Evolutionary conservation across 2,888 invertebrate genomes (phyloP), one percentile per base, ranked within the genome.

Genomic region (Pristionchus fissidentatus): DNA sequence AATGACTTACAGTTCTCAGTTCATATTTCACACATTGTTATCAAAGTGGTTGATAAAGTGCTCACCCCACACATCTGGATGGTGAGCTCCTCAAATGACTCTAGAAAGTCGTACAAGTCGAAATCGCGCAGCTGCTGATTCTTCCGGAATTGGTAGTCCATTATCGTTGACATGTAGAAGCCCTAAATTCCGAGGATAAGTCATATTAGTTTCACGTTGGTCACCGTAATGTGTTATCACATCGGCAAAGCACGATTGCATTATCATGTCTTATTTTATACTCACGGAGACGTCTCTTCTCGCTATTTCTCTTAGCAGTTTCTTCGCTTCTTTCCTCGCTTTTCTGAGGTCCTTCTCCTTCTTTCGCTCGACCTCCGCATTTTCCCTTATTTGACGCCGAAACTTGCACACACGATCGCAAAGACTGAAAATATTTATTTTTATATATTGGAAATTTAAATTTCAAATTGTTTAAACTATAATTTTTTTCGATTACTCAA

Each of bases 241-340:
- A 26, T n/a, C 52, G 5, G 13, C 22, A 13, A 73, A 73, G 22
- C 7, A 41, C n/a, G 19, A 73, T 55, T 5, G 19, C 29, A 29
- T 62, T 26, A 62, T 13, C 55, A 4, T 32, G 29, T 29, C 8
- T n/a, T n/a, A n/a, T n/a, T n/a, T n/a, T n/a, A n/a, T 10, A 77
- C 75, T 43, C 8, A 81, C 80, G 2, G 60, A 46, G 7, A 46
- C 19, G 19, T 81, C 80, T 46, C 80, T 81, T 46, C 80, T 81
- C 13, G 10, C 8, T 10, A 81, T 81, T 46, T 62, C 80, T 19
- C 80, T 35, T 13, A 81, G n/a, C 15, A 35, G 19, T 19, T 26
- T 43, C 46, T 46, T 81, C 22, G 80, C 80, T 62, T 81, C 38
- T 19, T 46, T 46, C 43, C 43, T 26, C 10, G 62, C 38, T 22